Percentiles rank a stretch among this genome's conserved stretches.
Evolutionary conservation across 2,888 invertebrate genomes (phyloP).

Genomic region (Agrochola litura): DNA sequence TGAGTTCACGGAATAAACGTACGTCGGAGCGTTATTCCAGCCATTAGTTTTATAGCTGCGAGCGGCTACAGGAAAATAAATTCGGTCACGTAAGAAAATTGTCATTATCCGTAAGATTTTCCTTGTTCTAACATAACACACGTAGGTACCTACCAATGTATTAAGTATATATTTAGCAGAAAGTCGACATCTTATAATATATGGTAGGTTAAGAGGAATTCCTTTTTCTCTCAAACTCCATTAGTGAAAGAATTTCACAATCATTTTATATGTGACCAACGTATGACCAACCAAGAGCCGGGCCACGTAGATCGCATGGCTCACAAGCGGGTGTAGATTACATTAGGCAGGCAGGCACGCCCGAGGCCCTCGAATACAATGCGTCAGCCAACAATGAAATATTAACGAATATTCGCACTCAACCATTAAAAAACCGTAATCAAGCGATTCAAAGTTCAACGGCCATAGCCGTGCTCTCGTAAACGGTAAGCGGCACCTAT

Average conservation of each 20-base stretch:
- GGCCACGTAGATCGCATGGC: constrained; percentile 40
- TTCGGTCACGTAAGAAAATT: constrained; percentile 72
- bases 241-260: constrained; percentile 47
- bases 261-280: constrained; percentile 35
- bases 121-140: constrained; percentile 22
- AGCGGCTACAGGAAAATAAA: constrained; percentile 72
- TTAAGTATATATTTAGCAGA: background rate
- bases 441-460: constrained; percentile 87
- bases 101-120: constrained; percentile 55
- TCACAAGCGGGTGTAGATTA: constrained; percentile 62
- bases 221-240: constrained; percentile 24
- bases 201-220: background rate
- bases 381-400: constrained; percentile 78
- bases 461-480: constrained; percentile 79
- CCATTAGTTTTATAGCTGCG: constrained; percentile 71
- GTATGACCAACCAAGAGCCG: constrained; percentile 8
- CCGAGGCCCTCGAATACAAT: constrained; percentile 68
- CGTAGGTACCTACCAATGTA: background rate
- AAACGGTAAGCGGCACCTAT: constrained; percentile 79
- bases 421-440: constrained; percentile 88
- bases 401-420: constrained; percentile 82
- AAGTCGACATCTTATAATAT: background rate
- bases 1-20: constrained; percentile 52
- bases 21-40: constrained; percentile 67
- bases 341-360: constrained; percentile 65